Evolutionary conservation across 1,140 invertebrate genomes (phyloP).

Genomic region (Drosophila trapezifrons): DNA sequence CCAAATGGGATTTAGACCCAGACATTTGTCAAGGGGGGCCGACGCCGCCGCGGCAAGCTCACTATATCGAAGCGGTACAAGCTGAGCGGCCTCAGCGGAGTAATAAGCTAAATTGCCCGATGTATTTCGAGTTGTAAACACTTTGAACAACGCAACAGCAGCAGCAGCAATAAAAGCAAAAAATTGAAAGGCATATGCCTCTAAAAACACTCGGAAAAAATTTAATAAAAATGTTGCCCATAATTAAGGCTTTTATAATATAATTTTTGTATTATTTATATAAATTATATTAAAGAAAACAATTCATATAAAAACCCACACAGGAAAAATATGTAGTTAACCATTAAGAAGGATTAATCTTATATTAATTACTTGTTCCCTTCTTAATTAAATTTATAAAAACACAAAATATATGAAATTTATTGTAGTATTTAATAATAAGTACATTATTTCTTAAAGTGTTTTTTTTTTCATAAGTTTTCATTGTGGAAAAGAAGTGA

Average conservation of each 20-base stretch:
- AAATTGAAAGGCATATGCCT: conserved; percentile 5
- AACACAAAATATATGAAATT: too few species aligned
- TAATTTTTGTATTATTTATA: background rate
- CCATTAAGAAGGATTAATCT: too few species aligned
- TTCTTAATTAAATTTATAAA: too few species aligned
- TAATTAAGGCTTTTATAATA: background rate
- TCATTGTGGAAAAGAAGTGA: background rate
- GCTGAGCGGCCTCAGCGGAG: background rate
- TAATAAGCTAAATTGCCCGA: conserved; percentile 15
- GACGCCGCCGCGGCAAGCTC: conserved; percentile 3
- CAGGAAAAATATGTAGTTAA: too few species aligned
- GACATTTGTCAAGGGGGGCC: conserved; percentile 62
- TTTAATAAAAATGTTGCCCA: too few species aligned
- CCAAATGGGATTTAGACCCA: conserved; percentile 38
- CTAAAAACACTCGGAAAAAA: background rate
- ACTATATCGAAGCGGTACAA: background rate
- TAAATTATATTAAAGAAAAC: background rate
- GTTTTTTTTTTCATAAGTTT: conserved; percentile 16
- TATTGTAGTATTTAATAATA: background rate
- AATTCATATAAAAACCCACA: background rate
- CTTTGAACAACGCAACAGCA: conserved; percentile 16
- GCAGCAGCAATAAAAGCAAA: background rate
- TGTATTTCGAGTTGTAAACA: conserved; percentile 30
- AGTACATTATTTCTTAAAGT: background rate
- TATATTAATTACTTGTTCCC: too few species aligned